These are phyloP conservation scores for Paracentrotus lividus DNA, from an alignment of 53 echinoderm and acorn worm genomes.

Conservation along the genomic window DNA sequence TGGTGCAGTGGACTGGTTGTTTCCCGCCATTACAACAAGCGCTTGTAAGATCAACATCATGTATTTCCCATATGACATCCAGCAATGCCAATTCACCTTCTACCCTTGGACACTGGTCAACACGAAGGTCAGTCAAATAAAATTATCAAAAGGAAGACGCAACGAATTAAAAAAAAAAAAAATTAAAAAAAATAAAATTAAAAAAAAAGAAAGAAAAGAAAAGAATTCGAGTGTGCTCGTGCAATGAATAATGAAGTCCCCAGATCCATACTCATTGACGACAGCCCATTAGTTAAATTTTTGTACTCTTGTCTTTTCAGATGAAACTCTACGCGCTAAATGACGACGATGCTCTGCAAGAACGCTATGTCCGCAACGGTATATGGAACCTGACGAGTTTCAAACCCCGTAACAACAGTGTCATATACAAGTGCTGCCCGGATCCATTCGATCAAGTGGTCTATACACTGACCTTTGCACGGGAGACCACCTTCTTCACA, in stretches of 20 bases:
- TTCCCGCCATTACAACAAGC: conserved; percentile 48
- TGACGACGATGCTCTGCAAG: conserved; percentile 37
- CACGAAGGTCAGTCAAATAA: background rate
- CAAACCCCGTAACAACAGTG: background rate
- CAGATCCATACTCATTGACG: no score
- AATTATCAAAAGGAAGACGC: no score
- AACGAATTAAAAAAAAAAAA: no score
- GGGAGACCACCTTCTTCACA: conserved; percentile 27
- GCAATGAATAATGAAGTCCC: no score
- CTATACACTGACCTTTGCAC: conserved; percentile 58
- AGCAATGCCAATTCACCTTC: conserved; percentile 26
- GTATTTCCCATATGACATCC: conserved; percentile 53
- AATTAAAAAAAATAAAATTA: no score
- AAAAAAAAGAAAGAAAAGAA: background rate
- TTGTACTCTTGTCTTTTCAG: background rate
- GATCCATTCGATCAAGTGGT: conserved; percentile 56
- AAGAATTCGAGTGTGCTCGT: no score
- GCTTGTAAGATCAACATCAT: conserved; percentile 53
- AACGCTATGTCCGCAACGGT: conserved; percentile 62
- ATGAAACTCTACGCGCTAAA: conserved; percentile 37
- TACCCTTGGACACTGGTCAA: conserved; percentile 40
- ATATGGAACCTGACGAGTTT: conserved; percentile 68
- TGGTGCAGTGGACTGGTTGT: conserved; percentile 54
- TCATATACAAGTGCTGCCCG: conserved; percentile 69
- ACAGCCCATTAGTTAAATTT: no score